Base-by-base conservation (phyloP, 2,113 vertebrate species). In the Typhlomys cinereus region DNA sequence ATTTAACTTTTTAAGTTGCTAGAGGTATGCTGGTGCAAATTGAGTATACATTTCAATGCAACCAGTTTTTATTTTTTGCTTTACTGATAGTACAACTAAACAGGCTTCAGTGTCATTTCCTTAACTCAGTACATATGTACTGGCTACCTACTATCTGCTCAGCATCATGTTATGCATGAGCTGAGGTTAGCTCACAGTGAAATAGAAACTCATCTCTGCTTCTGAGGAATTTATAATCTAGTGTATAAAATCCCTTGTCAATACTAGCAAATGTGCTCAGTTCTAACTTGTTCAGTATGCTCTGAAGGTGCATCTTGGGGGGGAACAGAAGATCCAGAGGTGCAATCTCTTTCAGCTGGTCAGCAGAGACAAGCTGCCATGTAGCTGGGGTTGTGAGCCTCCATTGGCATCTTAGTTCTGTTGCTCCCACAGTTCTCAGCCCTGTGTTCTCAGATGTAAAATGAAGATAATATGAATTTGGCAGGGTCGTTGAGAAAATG, bases 1-100 rank as follows among this genome's bases (percentile, higher is more conserved):
- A 54, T 50, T 74, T 85, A 76, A 73, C 21, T 83, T 85, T 80
- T 78, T 46, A 83, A 90, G 11, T 39, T 61, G 71, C 70, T 66
- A 73, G 79, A 75, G 67, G 80, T 61, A 89, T 62, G 62, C 41
- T 61, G 84, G 54, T 52, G 54, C 17, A 92, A 92, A 86, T 59
- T 39, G 75, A 39, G 79, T 52, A 50, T 1, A 62, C 44, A 79
- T 79, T 80, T 64, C 52, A 89, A 57, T 91, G 61, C 7, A 78
- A 54, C 34, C 34, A 7, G 41, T 83, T 83, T 83, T 94, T 83
- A 74, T 46, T 82, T 78, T 34, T 69, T 57, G 44, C 23, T 76
- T 88, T 90, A 62, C 36, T 81, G 39, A 9, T 69, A 48, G 29
- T 81, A 5, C 41, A 64, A 61, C 67, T 46, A 62, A 88, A 64